phyloP scores from a whole-genome alignment of 2,888 invertebrate genomes.

The Dichetophora obliterata region DNA sequence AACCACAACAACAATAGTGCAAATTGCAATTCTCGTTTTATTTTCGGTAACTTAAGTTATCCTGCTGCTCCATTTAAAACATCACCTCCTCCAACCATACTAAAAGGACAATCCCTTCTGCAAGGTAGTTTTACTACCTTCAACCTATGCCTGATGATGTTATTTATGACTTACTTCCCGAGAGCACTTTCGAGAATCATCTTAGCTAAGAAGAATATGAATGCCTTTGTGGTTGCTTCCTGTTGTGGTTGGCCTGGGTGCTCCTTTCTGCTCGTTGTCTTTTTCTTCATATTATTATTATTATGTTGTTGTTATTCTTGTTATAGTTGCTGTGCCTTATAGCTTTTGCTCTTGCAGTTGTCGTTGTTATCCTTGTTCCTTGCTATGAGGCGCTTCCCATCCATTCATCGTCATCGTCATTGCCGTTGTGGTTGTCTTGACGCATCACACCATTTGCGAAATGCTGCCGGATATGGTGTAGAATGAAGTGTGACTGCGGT shows the following conservation, averaged over 20 bases:
- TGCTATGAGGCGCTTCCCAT: background rate
- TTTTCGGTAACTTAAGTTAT: background rate
- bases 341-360: conserved; percentile 26
- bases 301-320: no score
- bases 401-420: background rate
- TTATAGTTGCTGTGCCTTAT: no score
- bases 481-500: conserved; percentile 40
- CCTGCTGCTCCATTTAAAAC: conserved; percentile 12
- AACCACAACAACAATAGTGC: background rate
- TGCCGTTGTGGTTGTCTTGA: background rate
- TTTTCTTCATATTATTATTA: conserved; percentile 6
- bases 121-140: background rate
- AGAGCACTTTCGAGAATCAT: conserved; percentile 50
- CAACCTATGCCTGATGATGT: conserved; percentile 16
- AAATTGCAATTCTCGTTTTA: conserved; percentile 37
- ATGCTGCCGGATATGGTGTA: conserved; percentile 38
- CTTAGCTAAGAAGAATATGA: conserved; percentile 28
- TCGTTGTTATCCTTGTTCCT: conserved; percentile 6
- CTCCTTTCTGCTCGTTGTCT: conserved; percentile 33
- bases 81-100: background rate
- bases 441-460: background rate
- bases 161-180: conserved; percentile 62
- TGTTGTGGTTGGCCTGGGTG: background rate
- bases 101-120: background rate
- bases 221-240: conserved; percentile 29